Conservation (phyloP, 2,888 invertebrate species). For the Aphidius colemani region DNA sequence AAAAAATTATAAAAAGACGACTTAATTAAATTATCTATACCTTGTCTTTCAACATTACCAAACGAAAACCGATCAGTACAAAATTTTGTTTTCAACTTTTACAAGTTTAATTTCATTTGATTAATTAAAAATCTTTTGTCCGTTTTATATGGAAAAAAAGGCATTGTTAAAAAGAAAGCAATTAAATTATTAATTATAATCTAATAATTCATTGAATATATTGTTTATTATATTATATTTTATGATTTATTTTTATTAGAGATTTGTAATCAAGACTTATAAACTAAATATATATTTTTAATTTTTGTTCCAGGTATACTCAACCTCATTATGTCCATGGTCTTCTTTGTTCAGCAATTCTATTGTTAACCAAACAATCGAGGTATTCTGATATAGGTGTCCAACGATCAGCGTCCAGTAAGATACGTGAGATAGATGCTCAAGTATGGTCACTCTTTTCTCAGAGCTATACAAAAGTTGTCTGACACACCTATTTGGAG, state of each 20-base stretch:
- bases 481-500: too few species aligned
- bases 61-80: background rate
- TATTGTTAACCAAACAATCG: constrained; percentile 47
- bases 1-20: background rate
- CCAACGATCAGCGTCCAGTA: constrained; percentile 40
- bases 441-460: constrained; percentile 32
- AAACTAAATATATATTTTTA: background rate
- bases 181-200: too few species aligned
- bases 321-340: background rate
- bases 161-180: too few species aligned
- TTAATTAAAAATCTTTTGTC: background rate
- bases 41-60: background rate
- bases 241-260: too few species aligned
- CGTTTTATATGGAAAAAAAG: too few species aligned
- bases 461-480: background rate
- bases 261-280: too few species aligned
- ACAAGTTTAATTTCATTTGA: background rate
- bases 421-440: constrained; percentile 46
- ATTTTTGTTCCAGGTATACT: background rate
- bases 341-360: constrained; percentile 18
- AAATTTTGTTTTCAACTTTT: constrained; percentile 6
- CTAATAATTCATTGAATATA: too few species aligned
- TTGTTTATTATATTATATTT: too few species aligned
- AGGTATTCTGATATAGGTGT: constrained; percentile 40
- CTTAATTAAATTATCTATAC: constrained; percentile 27